Evolutionary conservation across 1,140 invertebrate species (phyloP).

Genomic region (Steinernema khuongi): DNA sequence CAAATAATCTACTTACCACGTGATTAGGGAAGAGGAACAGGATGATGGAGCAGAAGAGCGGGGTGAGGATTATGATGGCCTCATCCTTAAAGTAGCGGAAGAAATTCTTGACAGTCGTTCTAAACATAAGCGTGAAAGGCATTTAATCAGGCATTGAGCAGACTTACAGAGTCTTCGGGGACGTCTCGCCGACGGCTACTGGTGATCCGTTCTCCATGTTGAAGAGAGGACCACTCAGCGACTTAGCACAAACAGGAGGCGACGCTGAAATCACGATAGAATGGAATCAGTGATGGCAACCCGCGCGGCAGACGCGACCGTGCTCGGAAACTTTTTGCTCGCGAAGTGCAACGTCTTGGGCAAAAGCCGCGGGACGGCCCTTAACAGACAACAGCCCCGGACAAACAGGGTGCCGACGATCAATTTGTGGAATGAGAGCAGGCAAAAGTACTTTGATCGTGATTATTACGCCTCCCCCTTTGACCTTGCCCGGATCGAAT

Average conservation of each 20-base stretch:
- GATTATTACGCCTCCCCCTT: neutral
- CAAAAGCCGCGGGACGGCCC: neutral
- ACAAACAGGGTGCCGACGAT: neutral
- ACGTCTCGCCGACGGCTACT: neutral
- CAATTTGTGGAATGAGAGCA: neutral
- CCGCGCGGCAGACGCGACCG: neutral
- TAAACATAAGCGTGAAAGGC: neutral
- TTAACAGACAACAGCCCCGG: neutral
- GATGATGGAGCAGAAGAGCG: neutral
- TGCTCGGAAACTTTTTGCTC: neutral
- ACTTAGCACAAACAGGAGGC: neutral
- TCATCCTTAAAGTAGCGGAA: constrained; percentile 3
- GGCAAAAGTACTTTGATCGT: neutral
- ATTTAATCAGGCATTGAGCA: neutral
- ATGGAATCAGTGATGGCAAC: neutral
- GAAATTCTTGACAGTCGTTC: neutral
- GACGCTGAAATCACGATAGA: neutral
- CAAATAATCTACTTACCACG: neutral
- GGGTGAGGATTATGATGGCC: neutral
- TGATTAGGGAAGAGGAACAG: neutral
- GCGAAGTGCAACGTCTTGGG: neutral
- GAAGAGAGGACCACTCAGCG: constrained; percentile 1
- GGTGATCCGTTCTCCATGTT: neutral
- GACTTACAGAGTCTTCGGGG: neutral
- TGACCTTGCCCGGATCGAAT: neutral